Percentiles rank a stretch among this genome's conserved stretches.
These are phyloP conservation scores for Lithophane ornitopus DNA, from an alignment of 2,888 invertebrate genomes.

Conservation along the genomic window DNA sequence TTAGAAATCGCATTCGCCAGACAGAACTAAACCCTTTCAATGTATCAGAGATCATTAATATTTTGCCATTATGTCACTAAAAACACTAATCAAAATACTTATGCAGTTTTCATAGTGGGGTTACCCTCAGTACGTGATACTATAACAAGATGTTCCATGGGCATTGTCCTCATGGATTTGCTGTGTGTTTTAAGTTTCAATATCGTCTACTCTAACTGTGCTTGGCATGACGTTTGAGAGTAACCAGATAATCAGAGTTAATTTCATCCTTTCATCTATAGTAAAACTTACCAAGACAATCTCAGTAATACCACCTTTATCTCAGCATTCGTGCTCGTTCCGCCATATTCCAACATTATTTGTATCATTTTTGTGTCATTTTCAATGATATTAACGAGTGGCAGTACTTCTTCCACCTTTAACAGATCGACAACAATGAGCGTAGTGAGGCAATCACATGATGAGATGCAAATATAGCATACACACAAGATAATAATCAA, in stretches of 20 bases:
- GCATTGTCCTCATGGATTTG: conserved; percentile 1
- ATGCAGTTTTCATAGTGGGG: conserved; percentile 48
- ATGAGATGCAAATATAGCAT: conserved; percentile 75
- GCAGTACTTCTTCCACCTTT: conserved; percentile 83
- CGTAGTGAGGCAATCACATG: conserved; percentile 81
- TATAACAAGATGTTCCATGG: conserved; percentile 23
- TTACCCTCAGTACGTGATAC: conserved; percentile 63
- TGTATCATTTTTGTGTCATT: conserved; percentile 73
- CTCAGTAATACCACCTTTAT: conserved; percentile 73
- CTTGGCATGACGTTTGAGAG: conserved; percentile 62
- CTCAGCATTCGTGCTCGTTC: conserved; percentile 62
- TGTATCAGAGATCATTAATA: conserved; percentile 5
- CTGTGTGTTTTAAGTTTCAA: conserved; percentile 26
- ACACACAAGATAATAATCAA: conserved; percentile 73
- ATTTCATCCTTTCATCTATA: conserved; percentile 57
- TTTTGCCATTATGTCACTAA: conserved; percentile 29
- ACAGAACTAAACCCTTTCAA: conserved; percentile 17
- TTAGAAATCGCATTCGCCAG: conserved; percentile 41
- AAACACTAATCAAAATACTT: conserved; percentile 38
- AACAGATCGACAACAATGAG: conserved; percentile 87
- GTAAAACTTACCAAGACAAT: conserved; percentile 74
- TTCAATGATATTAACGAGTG: conserved; percentile 72
- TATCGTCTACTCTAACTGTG: conserved; percentile 19
- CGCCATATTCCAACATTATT: conserved; percentile 68
- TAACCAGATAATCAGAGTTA: conserved; percentile 52